A percentile compares a stretch with the other conserved stretches of the same genome.
phyloP scores from a whole-genome alignment of 1,140 invertebrate species.

The Camponotus floridanus region DNA sequence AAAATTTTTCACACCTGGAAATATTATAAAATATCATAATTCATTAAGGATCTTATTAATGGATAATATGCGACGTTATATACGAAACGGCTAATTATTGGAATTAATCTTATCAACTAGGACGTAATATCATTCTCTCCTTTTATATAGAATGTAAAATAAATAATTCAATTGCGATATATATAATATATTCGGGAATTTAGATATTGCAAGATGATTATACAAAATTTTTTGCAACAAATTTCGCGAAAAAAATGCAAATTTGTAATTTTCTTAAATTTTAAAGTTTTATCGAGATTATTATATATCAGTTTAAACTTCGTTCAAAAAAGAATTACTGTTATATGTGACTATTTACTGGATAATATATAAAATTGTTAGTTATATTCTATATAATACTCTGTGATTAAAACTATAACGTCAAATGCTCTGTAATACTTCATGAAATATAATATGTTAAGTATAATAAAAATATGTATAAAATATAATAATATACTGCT shows the following conservation, averaged over 20 bases:
- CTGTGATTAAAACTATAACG: constrained; percentile 5
- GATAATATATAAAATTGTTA: constrained; percentile 29
- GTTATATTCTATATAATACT: constrained; percentile 33
- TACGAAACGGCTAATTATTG: background rate
- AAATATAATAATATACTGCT: background rate
- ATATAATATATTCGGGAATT: too few relatives aligned
- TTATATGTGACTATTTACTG: background rate
- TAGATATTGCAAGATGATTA: too few relatives aligned
- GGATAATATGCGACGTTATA: background rate
- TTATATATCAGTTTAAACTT: background rate
- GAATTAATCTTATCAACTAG: background rate
- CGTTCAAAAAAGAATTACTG: background rate
- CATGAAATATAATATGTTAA: constrained; percentile 32
- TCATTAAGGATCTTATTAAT: background rate
- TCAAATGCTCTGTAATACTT: constrained; percentile 29
- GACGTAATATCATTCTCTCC: too few relatives aligned
- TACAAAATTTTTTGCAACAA: background rate
- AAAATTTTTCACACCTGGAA: background rate
- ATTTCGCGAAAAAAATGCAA: background rate
- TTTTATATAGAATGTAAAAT: too few relatives aligned
- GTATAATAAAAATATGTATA: constrained; percentile 6
- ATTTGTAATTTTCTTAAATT: background rate
- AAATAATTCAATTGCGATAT: too few relatives aligned
- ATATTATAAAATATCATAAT: constrained; percentile 4
- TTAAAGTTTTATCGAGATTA: background rate